Base-by-base conservation (phyloP, 92 coral and sea anemone species). In the Actinostola sp. region DNA sequence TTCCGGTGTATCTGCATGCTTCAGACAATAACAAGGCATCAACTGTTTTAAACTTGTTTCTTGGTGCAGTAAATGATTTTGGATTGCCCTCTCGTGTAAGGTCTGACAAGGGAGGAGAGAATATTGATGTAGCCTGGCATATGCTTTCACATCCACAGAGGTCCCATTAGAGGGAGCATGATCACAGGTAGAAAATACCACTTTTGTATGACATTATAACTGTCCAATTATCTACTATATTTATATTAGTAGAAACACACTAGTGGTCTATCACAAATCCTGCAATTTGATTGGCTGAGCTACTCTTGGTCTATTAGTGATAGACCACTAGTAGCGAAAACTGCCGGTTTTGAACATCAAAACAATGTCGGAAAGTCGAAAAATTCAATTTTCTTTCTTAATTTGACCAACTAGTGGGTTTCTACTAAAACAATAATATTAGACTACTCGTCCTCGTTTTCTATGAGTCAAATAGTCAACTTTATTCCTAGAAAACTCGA, bases 91-190 rank as follows among this genome's bases (percentile, higher is more conserved):
- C 83, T 2, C 70, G 83, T 30, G 83, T 83, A 11, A 64, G 88
- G 34, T 76, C 81, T 14, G 88, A 82, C 59, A 82, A 76, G 39
- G 83, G 87, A 2, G 77, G 82, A 12, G 87, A 82, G 23, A 82
- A 82, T 63, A 67, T 76, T 2, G 77, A 49, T 39, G 81, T 75
- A 35, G 70, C 82, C 4, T 28, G 70, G 51, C 76, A 55, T 51
- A 75, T 82, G 82, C 30, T 82, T 46, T 42, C 66, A 33, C 86
- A 80, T 73, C 81, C 81, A 73, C 46, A 52, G 3, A 46, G 80
- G 81, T 26, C 86, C 75, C 15, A 53, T 56, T 3, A 60, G 85
- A 46, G 86, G 86, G 17, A 64, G 86, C n/a, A 80, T 80, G 81
- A 80, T 81, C 31, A 69, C 86, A 13, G 86, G 86, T 56, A 56